Percentiles rank a stretch among this genome's conserved stretches.
Conservation (phyloP, 2,888 invertebrate species). For the Drosophila limbata region DNA sequence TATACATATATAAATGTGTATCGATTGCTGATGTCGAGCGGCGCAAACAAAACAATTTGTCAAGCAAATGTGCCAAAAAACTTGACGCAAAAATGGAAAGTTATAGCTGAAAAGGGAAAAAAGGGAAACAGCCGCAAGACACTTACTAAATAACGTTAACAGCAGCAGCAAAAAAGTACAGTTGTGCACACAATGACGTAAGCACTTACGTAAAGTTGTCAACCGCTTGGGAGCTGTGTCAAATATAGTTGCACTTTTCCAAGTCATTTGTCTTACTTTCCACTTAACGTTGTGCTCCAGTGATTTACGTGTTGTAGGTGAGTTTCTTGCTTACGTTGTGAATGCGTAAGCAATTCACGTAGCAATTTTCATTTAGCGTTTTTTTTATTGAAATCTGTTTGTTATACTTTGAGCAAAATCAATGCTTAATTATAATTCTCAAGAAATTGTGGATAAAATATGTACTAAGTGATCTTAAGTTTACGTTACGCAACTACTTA, state of each 20-base stretch:
- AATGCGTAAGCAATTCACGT: slow-evolving; percentile 2
- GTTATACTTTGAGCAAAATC: background rate
- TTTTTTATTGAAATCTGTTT: background rate
- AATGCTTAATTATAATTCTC: background rate
- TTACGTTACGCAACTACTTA: background rate
- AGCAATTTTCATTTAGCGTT: background rate
- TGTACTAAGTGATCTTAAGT: background rate
- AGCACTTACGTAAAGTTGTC: slow-evolving; percentile 68
- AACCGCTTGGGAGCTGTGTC: slow-evolving; percentile 44
- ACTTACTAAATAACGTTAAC: slow-evolving; percentile 14
- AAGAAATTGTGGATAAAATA: background rate
- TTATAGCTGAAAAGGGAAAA: slow-evolving; percentile 45
- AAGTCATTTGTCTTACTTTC: slow-evolving; percentile 44
- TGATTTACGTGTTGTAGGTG: background rate
- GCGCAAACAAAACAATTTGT: slow-evolving; percentile 76
- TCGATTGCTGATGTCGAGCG: slow-evolving; percentile 56
- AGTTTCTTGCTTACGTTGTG: slow-evolving; percentile 7
- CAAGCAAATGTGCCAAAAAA: slow-evolving; percentile 77
- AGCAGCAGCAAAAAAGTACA: slow-evolving; percentile 46
- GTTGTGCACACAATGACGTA: slow-evolving; percentile 68
- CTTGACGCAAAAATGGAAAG: slow-evolving; percentile 70
- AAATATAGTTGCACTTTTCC: slow-evolving; percentile 49
- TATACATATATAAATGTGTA: slow-evolving; percentile 20
- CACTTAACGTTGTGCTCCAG: slow-evolving; percentile 1
- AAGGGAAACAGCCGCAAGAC: slow-evolving; percentile 32